Conservation (phyloP, 1,140 invertebrate species). For the Cotesia vestalis region DNA sequence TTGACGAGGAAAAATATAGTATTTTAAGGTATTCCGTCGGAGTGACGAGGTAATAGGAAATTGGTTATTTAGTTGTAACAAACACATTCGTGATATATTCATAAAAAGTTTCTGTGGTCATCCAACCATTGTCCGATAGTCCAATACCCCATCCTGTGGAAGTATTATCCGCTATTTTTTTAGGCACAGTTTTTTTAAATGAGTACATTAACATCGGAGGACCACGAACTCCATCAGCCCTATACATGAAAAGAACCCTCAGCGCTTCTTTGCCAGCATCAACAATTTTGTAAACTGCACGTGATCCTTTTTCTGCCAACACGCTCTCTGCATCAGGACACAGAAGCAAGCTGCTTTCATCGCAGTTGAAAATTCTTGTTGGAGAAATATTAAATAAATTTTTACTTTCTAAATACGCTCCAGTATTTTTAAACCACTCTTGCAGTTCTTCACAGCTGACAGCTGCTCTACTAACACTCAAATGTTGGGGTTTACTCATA, state of each 20-base stretch:
- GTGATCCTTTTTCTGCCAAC: conserved; percentile 47
- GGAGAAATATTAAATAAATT: background rate
- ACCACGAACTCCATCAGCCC: conserved; percentile 38
- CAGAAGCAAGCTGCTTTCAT: conserved; percentile 52
- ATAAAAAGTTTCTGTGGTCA: too few relatives aligned
- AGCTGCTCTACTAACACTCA: background rate
- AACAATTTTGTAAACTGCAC: conserved; percentile 51
- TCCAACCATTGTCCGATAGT: too few relatives aligned
- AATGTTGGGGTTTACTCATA: background rate
- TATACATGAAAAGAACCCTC: conserved; percentile 46
- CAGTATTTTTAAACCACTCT: background rate
- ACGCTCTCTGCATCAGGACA: conserved; percentile 48
- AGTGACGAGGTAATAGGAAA: too few relatives aligned
- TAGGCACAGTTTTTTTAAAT: conserved; percentile 29
- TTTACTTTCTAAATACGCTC: background rate
- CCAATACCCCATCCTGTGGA: too few relatives aligned
- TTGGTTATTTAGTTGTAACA: too few relatives aligned
- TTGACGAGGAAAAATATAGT: too few relatives aligned
- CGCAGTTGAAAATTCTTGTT: conserved; percentile 48
- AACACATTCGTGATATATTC: too few relatives aligned
- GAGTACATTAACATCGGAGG: conserved; percentile 46
- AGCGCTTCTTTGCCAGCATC: conserved; percentile 44
- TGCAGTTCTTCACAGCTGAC: background rate
- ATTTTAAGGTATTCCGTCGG: too few relatives aligned
- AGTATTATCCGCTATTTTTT: too few relatives aligned